phyloP scores from a whole-genome alignment of 2,888 invertebrate species.

The Nomada fabriciana region DNA sequence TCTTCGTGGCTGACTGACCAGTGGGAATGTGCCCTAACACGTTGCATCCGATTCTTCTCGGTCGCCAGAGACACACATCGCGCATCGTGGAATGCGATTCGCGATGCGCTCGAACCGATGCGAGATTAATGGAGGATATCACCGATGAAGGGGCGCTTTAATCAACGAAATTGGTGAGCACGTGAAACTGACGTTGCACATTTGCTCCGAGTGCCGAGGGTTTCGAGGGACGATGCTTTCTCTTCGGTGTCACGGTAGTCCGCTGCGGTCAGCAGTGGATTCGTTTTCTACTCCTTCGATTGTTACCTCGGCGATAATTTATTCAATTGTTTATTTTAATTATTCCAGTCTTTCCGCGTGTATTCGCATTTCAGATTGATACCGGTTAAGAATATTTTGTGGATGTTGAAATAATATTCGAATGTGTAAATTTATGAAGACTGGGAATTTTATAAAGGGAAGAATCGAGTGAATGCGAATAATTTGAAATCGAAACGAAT shows the following conservation, averaged over 20 bases:
- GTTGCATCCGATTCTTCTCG: conserved; percentile 76
- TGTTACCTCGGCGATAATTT: background rate
- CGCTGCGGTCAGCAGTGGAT: background rate
- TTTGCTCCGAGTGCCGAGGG: conserved; percentile 6
- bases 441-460: too few relatives aligned
- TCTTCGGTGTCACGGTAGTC: background rate
- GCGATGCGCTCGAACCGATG: conserved; percentile 67
- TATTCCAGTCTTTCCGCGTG: too few relatives aligned
- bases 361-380: too few relatives aligned
- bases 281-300: background rate
- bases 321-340: background rate
- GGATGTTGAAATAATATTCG: too few relatives aligned
- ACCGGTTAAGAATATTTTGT: too few relatives aligned
- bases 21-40: conserved; percentile 77
- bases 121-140: conserved; percentile 75
- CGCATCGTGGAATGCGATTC: conserved; percentile 67
- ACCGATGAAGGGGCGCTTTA: conserved; percentile 70
- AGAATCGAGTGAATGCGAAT: too few relatives aligned
- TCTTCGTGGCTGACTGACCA: conserved; percentile 76
- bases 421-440: too few relatives aligned
- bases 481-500: too few relatives aligned
- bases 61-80: conserved; percentile 71
- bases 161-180: conserved; percentile 72
- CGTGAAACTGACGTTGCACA: conserved; percentile 40
- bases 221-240: conserved; percentile 10